Evolutionary conservation across 1,140 invertebrate species (phyloP), one percentile per base, ranked within the genome.

Genomic region (Dolichoris vasculosae): DNA sequence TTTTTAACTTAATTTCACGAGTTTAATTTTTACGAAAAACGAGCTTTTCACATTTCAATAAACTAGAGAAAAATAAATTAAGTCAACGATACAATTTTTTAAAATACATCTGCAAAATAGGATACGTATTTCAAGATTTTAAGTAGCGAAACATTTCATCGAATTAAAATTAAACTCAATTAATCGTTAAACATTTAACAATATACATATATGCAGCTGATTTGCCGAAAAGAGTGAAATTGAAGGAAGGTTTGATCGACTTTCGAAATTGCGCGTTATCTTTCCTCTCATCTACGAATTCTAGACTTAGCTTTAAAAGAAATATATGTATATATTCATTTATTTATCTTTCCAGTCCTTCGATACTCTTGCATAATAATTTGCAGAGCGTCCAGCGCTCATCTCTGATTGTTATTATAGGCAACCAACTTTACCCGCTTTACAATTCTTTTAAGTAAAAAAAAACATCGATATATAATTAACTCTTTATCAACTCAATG

Each of bases 331-430:
- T 83, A 55, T 76, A 64, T 76, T 32, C 26, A 83, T 75, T 63
- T 73, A 69, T 55, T 43, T 82, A 51, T 73, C 17, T 55, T 55
- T 82, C 20, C 32, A 83, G 26, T 43, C 13, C 13, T 63, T 78
- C 3, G n/a, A 67, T 30, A 55, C 38, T 77, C 30, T 32, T 67
- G 15, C 69, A 11, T 75, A 15, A 77, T 48, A n/a, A 71, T 23
- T 20, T 71, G 30, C 59, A 55, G 59, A 86, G 71, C 84, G 84
- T 77, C 84, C 84, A 86, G 84, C 84, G 84, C 84, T 86, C 43
- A 11, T 71, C 35, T 79, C 46, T 48, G 55, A 84, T 69, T 63
- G 55, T 63, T 75, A 63, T 48, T 35, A 75, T 81, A 80, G 55
- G 40, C 63, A 84, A 79, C 51, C 73, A 20, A 75, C 69, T 71